A percentile compares a stretch with the other conserved stretches of the same genome.
Evolutionary conservation across 2,113 vertebrate species (phyloP).

Genomic region (Poicephalus gulielmi): DNA sequence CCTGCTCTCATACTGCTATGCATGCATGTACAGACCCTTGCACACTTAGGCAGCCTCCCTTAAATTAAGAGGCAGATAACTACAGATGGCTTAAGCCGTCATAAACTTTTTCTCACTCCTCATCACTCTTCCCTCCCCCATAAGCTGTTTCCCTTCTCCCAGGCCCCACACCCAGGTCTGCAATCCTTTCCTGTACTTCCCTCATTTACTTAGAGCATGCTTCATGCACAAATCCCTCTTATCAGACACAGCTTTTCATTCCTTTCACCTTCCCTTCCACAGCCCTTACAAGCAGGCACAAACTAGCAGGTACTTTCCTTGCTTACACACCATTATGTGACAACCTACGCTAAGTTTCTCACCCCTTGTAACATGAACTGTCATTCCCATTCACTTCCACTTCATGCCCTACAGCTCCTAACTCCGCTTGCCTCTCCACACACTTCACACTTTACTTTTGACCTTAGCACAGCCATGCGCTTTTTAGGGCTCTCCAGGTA

Average conservation of each 20-base stretch:
- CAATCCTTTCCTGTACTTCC: neutral
- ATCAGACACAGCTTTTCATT: neutral
- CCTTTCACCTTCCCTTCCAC: neutral
- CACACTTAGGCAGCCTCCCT: neutral
- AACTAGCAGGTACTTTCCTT: neutral
- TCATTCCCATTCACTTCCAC: neutral
- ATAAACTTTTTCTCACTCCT: neutral
- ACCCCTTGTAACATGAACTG: neutral
- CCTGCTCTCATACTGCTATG: neutral
- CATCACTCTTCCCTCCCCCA: neutral
- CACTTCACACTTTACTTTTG: slow-evolving; percentile 15
- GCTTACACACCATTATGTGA: neutral
- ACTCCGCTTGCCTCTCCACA: neutral
- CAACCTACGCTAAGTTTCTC: neutral
- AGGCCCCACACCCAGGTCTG: neutral
- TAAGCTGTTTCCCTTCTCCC: neutral
- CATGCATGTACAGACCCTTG: neutral
- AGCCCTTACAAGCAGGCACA: neutral
- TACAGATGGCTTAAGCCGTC: neutral
- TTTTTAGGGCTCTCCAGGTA: neutral
- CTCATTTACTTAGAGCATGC: neutral
- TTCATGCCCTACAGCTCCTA: neutral
- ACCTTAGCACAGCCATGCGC: neutral
- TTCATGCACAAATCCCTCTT: neutral
- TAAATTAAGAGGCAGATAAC: neutral